A percentile compares a stretch with the other conserved stretches of the same genome.
phyloP scores from a whole-genome alignment of 2,888 invertebrate genomes.

The Nomada flava region DNA sequence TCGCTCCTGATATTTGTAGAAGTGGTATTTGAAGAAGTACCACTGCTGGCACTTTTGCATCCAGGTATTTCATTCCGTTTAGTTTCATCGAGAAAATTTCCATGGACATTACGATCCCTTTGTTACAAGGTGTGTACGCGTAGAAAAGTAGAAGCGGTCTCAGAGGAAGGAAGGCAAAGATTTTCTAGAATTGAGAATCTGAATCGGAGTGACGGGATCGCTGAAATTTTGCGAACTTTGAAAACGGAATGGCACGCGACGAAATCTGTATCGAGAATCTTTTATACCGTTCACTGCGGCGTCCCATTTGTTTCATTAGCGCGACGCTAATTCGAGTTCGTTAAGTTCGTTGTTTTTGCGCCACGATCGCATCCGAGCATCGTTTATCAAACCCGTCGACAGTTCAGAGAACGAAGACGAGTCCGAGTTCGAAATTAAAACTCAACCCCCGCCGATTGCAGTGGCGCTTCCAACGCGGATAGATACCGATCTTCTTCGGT shows the following conservation, averaged over 20 bases:
- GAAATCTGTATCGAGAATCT: constrained; percentile 20
- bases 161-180: neutral
- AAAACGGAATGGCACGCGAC: neutral
- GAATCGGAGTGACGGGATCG: too few species aligned
- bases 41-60: too few species aligned
- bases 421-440: constrained; percentile 58
- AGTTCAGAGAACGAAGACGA: constrained; percentile 11
- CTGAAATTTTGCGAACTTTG: neutral
- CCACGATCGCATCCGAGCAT: constrained; percentile 50
- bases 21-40: too few species aligned
- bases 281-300: neutral
- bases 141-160: too few species aligned
- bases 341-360: constrained; percentile 54
- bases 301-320: constrained; percentile 41
- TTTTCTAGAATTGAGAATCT: neutral
- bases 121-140: too few species aligned
- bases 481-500: constrained; percentile 29
- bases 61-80: too few species aligned
- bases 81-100: too few species aligned
- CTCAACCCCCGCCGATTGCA: constrained; percentile 27
- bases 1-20: too few species aligned
- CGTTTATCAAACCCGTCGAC: constrained; percentile 53
- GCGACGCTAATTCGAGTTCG: constrained; percentile 56
- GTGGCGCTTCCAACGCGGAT: constrained; percentile 1
- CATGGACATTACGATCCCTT: too few species aligned